These are phyloP conservation scores for Endomychus coccineus DNA, from an alignment of 2,888 invertebrate genomes.

Conservation along the genomic window DNA sequence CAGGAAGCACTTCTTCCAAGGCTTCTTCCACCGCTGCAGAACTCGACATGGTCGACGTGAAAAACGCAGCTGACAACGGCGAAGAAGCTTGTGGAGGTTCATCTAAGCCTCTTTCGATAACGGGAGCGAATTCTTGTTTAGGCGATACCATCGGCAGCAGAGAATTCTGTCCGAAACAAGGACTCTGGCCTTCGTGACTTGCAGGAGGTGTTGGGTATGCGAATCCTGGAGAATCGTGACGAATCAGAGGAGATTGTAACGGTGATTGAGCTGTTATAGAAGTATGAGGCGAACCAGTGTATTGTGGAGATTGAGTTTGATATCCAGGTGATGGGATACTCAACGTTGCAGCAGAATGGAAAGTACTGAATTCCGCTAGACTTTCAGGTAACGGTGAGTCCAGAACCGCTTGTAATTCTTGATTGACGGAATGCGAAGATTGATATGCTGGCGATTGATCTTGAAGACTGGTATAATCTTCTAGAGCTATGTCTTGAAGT, in stretches of 20 bases:
- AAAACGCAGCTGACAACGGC: constrained; percentile 75
- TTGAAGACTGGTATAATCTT: constrained; percentile 55
- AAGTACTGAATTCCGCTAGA: constrained; percentile 74
- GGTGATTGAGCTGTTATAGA: constrained; percentile 53
- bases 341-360: constrained; percentile 50
- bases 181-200: constrained; percentile 74
- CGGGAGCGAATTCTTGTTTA: constrained; percentile 40
- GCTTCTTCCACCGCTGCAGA: constrained; percentile 84
- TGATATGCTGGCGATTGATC: constrained; percentile 49
- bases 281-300: constrained; percentile 39
- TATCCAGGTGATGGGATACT: constrained; percentile 44
- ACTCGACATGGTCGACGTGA: constrained; percentile 76
- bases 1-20: constrained; percentile 74
- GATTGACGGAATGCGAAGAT: constrained; percentile 52
- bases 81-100: constrained; percentile 69
- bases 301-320: constrained; percentile 43
- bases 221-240: constrained; percentile 65
- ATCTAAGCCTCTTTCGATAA: constrained; percentile 46
- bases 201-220: constrained; percentile 84
- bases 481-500: constrained; percentile 55
- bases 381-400: constrained; percentile 74
- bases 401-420: constrained; percentile 67
- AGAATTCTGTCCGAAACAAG: constrained; percentile 44
- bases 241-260: constrained; percentile 54
- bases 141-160: constrained; percentile 43